phyloP scores from a whole-genome alignment of 2,113 vertebrate species.

The Origma solitaria region DNA sequence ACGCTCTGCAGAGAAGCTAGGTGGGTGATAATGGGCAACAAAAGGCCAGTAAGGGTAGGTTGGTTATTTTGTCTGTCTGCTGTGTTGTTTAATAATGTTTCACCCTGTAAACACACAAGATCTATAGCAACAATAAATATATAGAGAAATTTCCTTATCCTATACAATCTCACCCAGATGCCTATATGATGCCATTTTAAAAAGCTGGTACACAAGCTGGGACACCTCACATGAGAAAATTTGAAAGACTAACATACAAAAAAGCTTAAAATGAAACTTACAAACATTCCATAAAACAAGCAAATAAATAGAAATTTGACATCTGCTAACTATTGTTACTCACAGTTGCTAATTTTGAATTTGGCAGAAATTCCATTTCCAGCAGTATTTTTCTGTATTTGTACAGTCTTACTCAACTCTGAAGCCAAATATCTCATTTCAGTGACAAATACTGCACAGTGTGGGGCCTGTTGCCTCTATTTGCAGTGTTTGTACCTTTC shows the following conservation, averaged over 20 bases:
- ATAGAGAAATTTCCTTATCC: neutral
- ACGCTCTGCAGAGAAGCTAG: neutral
- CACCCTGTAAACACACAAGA: neutral
- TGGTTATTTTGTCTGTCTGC: neutral
- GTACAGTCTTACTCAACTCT: neutral
- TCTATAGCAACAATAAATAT: neutral
- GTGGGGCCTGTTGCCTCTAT: neutral
- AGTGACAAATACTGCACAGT: neutral
- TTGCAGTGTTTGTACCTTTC: neutral
- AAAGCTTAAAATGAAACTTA: neutral
- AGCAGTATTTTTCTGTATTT: neutral
- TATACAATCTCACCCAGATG: neutral
- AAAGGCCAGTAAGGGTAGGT: neutral
- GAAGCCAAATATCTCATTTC: neutral
- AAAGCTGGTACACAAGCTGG: neutral
- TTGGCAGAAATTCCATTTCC: slow-evolving; percentile 6
- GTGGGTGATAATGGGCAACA: neutral
- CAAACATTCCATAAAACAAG: neutral
- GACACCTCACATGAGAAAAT: neutral
- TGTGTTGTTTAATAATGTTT: neutral
- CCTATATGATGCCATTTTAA: neutral
- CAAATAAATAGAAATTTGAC: slow-evolving; percentile 7
- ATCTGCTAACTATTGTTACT: slow-evolving; percentile 8
- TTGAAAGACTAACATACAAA: neutral
- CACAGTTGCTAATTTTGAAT: neutral